Base-by-base conservation (phyloP, 2,797 vertebrate genomes). In the Enteromius anoplus region DNA sequence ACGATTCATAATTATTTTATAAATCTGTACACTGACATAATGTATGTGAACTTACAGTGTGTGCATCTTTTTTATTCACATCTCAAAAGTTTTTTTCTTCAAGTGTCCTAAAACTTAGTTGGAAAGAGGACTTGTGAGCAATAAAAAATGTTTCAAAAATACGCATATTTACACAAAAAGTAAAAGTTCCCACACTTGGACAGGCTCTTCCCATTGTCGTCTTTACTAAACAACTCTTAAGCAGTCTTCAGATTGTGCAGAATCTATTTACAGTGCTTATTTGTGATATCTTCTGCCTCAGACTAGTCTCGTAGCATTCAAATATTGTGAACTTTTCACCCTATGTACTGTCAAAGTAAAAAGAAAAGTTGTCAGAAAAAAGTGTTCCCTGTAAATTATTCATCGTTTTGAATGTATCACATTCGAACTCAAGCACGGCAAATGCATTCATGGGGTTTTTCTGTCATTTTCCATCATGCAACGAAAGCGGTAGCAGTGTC, bases 401-500 rank as follows among this genome's bases (percentile, higher is more conserved):
- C 62, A 82, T 66, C 17, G 3, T 34, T 37, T 53, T 34, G 42
- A 75, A 81, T 75, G 17, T 14, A 65, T 65, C 58, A 12, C 70
- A 60, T 49, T 53, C 5, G 2, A 11, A 34, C 19, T 62, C 29
- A n/a, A 73, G 60, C 9, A 40, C 2, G 1, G 32, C 69, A 86
- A 75, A 81, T 75, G 72, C 62, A 81, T 71, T 71, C 65, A 69
- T 77, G 11, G 29, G 5, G 29, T 75, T 80, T 71, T 55, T 83
- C 76, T 85, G 83, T 85, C 66, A 64, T 69, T 64, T 84, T 84
- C n/a, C 53, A 4, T 51, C 29, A 19, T 29, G 23, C 49, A 29
- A 29, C 53, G n/a, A 76, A 81, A 81, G 85, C 69, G 71, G 83
- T 77, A 23, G n/a, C 40, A 26, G 79, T 85, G 85, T 85, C 84